These are phyloP conservation scores for Xanthorhoe designata DNA, from an alignment of 2,888 invertebrate genomes.

Conservation along the genomic window DNA sequence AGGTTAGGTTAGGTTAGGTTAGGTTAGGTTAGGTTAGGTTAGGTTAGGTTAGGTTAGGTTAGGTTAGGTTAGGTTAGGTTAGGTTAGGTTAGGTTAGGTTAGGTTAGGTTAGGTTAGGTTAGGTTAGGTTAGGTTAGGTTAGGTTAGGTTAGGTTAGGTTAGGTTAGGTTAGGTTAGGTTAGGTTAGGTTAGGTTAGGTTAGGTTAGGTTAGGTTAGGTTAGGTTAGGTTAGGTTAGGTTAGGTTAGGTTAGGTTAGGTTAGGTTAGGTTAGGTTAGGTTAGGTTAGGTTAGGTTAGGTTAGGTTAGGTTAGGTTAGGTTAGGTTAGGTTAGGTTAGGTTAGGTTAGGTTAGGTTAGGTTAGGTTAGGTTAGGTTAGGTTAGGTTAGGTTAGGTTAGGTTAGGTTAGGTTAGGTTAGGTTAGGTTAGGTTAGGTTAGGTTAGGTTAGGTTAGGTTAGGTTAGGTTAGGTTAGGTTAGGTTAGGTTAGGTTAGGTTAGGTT, in stretches of 20 bases:
- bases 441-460: constrained; percentile 32
- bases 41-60: constrained; percentile 32
- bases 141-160: constrained; percentile 34
- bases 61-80: constrained; percentile 36
- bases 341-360: constrained; percentile 18
- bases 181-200: constrained; percentile 28
- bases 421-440: constrained; percentile 24
- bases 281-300: constrained; percentile 26
- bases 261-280: constrained; percentile 31
- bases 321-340: constrained; percentile 26
- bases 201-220: constrained; percentile 35
- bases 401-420: constrained; percentile 25
- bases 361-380: constrained; percentile 25
- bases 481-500: constrained; percentile 28
- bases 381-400: constrained; percentile 25
- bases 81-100: constrained; percentile 34
- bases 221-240: constrained; percentile 36
- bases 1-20: constrained; percentile 39
- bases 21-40: constrained; percentile 24
- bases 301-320: constrained; percentile 32
- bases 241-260: constrained; percentile 32
- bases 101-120: constrained; percentile 27
- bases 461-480: constrained; percentile 35
- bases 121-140: constrained; percentile 29
- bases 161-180: constrained; percentile 34